Percentiles rank a stretch among this genome's conserved stretches.
phyloP scores from a whole-genome alignment of 2,888 invertebrate species.

The Brachyptera risi region DNA sequence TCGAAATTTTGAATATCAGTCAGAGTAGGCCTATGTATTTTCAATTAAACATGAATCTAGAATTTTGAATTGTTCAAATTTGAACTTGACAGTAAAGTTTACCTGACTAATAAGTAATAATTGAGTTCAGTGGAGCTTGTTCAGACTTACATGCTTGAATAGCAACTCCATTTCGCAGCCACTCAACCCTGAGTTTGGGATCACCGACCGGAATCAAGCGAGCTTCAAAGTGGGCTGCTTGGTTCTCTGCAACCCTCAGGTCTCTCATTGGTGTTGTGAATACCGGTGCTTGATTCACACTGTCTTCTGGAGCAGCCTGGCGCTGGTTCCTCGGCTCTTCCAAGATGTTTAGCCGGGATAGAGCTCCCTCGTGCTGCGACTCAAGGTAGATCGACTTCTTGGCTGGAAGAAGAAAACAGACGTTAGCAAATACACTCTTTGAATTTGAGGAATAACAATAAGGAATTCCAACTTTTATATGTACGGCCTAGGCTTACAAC shows the following conservation, averaged over 20 bases:
- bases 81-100: too few relatives aligned
- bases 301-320: constrained; percentile 70
- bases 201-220: constrained; percentile 92
- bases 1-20: too few relatives aligned
- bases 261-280: constrained; percentile 90
- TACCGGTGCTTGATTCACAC: constrained; percentile 80
- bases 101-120: too few relatives aligned
- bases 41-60: too few relatives aligned
- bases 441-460: too few relatives aligned
- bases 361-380: constrained; percentile 82
- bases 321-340: constrained; percentile 76
- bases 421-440: too few relatives aligned
- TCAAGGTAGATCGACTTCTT: constrained; percentile 82
- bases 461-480: too few relatives aligned
- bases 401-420: too few relatives aligned
- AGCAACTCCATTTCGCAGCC: constrained; percentile 87
- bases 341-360: constrained; percentile 73
- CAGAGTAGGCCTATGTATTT: too few relatives aligned
- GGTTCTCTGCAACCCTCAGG: constrained; percentile 80
- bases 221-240: constrained; percentile 91
- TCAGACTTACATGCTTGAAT: constrained; percentile 74
- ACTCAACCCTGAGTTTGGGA: constrained; percentile 86
- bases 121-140: too few relatives aligned
- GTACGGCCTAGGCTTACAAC: too few relatives aligned
- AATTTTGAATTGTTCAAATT: too few relatives aligned